Evolutionary conservation across 1,140 invertebrate genomes (phyloP).

Genomic region (Lethrus apterus): DNA sequence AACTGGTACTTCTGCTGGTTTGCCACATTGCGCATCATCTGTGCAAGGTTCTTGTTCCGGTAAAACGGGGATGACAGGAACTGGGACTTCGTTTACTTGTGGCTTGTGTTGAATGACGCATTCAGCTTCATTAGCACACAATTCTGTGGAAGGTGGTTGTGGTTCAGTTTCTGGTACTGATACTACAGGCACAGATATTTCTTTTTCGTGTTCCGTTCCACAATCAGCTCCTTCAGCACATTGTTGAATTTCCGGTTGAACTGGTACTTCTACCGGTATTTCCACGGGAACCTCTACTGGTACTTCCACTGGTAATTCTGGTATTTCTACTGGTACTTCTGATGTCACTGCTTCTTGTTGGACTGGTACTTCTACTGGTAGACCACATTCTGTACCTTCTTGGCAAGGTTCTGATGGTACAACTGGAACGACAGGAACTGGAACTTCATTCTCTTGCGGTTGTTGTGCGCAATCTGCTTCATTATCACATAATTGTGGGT

Average conservation of each 20-base stretch:
- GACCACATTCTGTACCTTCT: conserved; percentile 2
- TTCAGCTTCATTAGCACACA: neutral
- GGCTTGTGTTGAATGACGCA: neutral
- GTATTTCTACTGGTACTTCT: neutral
- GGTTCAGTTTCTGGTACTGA: too few relatives aligned
- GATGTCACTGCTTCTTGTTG: conserved; percentile 5
- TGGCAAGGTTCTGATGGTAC: neutral
- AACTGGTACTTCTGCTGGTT: neutral
- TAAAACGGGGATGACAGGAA: conserved; percentile 8
- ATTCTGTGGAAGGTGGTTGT: too few relatives aligned
- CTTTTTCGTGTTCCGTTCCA: too few relatives aligned
- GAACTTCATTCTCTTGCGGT: neutral
- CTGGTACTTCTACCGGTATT: too few relatives aligned
- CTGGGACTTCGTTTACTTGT: neutral
- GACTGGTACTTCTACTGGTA: neutral
- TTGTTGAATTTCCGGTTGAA: too few relatives aligned
- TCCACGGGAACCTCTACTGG: neutral
- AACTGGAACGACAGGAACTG: conserved; percentile 8
- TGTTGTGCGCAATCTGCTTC: neutral
- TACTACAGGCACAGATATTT: too few relatives aligned
- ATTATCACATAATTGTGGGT: neutral
- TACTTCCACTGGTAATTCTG: neutral
- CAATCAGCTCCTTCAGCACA: too few relatives aligned
- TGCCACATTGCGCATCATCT: neutral
- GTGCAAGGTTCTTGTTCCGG: neutral